Percentiles rank a stretch among this genome's conserved stretches.
phyloP scores from a whole-genome alignment of 2,113 vertebrate genomes.

The Plotosus lineatus region DNA sequence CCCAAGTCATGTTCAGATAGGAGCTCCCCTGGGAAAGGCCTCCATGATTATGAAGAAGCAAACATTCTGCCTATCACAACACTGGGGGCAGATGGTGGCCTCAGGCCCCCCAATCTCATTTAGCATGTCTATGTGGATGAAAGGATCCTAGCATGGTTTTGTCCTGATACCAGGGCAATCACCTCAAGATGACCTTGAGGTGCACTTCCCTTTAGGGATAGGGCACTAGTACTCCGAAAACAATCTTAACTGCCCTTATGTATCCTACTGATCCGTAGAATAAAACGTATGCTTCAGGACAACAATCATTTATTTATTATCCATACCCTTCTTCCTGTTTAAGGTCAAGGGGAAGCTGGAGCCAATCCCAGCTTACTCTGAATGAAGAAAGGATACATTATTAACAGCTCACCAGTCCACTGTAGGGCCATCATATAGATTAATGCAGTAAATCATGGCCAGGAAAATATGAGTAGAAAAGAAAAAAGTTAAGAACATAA shows the following conservation, averaged over 20 bases:
- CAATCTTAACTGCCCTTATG: slow-evolving; percentile 21
- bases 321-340: no score
- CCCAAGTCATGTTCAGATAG: slow-evolving; percentile 50
- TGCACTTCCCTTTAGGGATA: slow-evolving; percentile 39
- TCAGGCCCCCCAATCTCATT: slow-evolving; percentile 36
- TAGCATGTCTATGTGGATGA: slow-evolving; percentile 15
- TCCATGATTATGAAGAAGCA: slow-evolving; percentile 28
- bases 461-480: background rate
- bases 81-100: slow-evolving; percentile 38
- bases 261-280: slow-evolving; percentile 18
- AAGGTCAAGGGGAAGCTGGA: no score
- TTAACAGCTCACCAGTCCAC: no score
- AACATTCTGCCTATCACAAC: slow-evolving; percentile 38
- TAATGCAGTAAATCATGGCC: background rate
- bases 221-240: background rate
- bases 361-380: no score
- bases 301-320: no score
- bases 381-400: no score
- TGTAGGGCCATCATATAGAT: no score
- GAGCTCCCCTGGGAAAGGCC: slow-evolving; percentile 50
- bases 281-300: slow-evolving; percentile 1
- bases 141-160: slow-evolving; percentile 31
- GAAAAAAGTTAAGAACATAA: background rate
- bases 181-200: slow-evolving; percentile 51
- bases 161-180: slow-evolving; percentile 39